phyloP scores from a whole-genome alignment of 2,797 vertebrate genomes.

The Phoebastria nigripes region DNA sequence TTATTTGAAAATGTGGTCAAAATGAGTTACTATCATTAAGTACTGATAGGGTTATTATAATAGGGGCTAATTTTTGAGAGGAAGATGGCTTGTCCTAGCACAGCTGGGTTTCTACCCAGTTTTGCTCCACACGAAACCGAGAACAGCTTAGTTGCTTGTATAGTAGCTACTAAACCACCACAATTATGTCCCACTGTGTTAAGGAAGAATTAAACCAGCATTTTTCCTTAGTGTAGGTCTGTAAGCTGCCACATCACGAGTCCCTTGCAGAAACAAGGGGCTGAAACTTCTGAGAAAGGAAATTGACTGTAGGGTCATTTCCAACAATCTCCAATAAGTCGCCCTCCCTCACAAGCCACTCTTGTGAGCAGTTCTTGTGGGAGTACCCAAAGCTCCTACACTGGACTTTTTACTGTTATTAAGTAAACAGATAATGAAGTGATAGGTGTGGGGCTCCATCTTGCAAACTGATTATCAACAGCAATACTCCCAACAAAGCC shows the following conservation, averaged over 20 bases:
- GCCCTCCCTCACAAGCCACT: background rate
- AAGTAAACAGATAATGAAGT: background rate
- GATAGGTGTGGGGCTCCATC: background rate
- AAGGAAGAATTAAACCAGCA: background rate
- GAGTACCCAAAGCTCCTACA: background rate
- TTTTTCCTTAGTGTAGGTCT: background rate
- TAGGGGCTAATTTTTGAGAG: background rate
- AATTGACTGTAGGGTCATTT: background rate
- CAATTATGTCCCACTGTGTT: accelerated
- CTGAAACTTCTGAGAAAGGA: background rate
- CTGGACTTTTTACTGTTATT: background rate
- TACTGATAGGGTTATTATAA: background rate
- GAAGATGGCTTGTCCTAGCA: background rate
- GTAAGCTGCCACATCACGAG: background rate
- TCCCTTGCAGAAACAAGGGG: background rate
- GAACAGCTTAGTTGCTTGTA: background rate
- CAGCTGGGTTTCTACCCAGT: background rate
- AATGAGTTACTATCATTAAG: background rate
- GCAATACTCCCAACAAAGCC: background rate
- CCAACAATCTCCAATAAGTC: background rate
- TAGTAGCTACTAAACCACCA: background rate
- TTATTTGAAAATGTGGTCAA: background rate
- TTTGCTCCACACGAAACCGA: background rate
- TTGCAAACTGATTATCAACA: background rate
- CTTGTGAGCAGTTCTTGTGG: background rate